Evolutionary conservation across 2,113 vertebrate species (phyloP).

Genomic region (Mystacornis crossleyi): DNA sequence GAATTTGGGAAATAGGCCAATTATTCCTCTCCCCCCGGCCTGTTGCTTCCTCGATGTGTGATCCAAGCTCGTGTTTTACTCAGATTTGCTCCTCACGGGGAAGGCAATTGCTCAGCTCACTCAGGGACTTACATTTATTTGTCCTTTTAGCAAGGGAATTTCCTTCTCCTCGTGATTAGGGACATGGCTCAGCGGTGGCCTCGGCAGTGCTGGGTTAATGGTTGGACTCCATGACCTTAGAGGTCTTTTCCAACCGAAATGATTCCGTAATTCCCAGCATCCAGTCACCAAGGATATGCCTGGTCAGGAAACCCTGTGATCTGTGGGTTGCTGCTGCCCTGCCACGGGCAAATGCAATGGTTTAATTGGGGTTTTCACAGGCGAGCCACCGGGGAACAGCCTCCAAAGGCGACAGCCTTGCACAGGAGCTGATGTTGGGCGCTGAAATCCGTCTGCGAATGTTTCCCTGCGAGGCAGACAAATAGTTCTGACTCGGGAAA

Average conservation of each 20-base stretch:
- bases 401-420: background rate
- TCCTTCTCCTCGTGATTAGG: background rate
- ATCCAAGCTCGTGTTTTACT: background rate
- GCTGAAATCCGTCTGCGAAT: background rate
- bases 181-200: background rate
- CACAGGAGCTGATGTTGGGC: background rate
- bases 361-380: background rate
- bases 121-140: background rate
- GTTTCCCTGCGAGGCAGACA: background rate
- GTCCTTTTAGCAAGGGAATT: background rate
- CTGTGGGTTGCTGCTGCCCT: background rate
- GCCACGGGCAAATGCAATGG: background rate
- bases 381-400: background rate
- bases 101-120: background rate
- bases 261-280: background rate
- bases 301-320: background rate
- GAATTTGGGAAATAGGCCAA: background rate
- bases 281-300: background rate
- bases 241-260: background rate
- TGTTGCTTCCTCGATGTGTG: background rate
- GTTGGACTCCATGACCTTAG: background rate
- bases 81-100: background rate
- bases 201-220: background rate
- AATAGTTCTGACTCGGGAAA: rapidly evolving
- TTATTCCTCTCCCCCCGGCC: background rate